These are phyloP conservation scores for Sus cebifrons DNA, from an alignment of 2,797 vertebrate species.

Conservation along the genomic window DNA sequence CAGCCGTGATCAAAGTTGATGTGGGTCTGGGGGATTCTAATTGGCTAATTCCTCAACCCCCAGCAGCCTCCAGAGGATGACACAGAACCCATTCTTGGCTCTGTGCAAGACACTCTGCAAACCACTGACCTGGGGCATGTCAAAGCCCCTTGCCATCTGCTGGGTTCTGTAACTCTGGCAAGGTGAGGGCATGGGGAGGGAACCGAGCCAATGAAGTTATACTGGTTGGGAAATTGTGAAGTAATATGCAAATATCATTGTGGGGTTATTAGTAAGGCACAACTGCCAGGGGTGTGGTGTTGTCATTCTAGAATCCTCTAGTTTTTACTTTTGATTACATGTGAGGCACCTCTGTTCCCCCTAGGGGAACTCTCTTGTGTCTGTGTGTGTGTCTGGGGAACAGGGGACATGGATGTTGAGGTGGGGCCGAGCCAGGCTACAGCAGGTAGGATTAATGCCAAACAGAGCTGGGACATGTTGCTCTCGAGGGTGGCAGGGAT, in stretches of 20 bases:
- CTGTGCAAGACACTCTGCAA: not conserved
- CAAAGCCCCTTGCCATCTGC: not conserved
- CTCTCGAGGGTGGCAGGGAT: not conserved
- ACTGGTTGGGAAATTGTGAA: conserved; percentile 18
- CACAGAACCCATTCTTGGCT: not conserved
- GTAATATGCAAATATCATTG: conserved; percentile 27
- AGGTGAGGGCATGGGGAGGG: not conserved
- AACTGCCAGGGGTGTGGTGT: not conserved
- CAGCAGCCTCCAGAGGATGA: not conserved
- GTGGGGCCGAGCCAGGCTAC: not conserved
- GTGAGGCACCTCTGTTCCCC: not conserved
- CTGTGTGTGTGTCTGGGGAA: not conserved
- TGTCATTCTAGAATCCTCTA: conserved; percentile 56
- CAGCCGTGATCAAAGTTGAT: not conserved
- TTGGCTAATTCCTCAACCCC: not conserved
- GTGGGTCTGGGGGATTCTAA: not conserved
- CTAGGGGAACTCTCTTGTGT: not conserved
- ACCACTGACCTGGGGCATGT: not conserved
- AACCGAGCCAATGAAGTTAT: conserved; percentile 35
- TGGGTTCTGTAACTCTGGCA: conserved; percentile 1
- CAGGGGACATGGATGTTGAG: not conserved
- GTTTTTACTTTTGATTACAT: conserved; percentile 56
- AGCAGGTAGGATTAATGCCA: conserved; percentile 72
- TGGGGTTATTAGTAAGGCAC: conserved; percentile 55
- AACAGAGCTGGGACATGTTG: conserved; percentile 37